Percentiles rank a stretch among this genome's conserved stretches.
These are phyloP conservation scores for Heterodera filipjevi DNA, from an alignment of 2,888 invertebrate species.

Conservation along the genomic window DNA sequence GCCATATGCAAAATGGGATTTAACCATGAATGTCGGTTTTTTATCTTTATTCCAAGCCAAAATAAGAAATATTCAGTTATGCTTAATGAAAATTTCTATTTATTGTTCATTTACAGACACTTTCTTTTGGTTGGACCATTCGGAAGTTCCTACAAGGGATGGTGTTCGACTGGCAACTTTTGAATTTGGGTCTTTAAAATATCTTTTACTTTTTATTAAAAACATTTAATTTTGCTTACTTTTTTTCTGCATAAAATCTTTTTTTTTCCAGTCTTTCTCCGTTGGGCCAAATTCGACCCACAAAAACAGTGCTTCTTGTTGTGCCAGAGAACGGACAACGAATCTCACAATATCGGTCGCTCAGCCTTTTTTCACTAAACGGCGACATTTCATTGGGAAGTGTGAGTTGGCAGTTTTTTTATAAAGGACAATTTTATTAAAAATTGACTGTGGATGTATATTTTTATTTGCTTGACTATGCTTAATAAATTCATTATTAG, in stretches of 20 bases:
- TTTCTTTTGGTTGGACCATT: slow-evolving; percentile 61
- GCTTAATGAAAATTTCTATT: too few species aligned
- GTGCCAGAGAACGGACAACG: slow-evolving; percentile 52
- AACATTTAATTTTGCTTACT: too few species aligned
- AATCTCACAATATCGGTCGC: slow-evolving; percentile 56
- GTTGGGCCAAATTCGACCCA: slow-evolving; percentile 15
- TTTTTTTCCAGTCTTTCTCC: slow-evolving; percentile 31
- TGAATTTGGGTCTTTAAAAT: slow-evolving; percentile 54
- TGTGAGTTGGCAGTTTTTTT: slow-evolving; percentile 27
- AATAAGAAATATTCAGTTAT: too few species aligned
- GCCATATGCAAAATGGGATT: too few species aligned
- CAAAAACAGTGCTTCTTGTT: slow-evolving; percentile 52
- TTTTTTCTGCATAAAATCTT: too few species aligned
- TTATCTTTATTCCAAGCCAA: too few species aligned
- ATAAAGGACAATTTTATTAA: slow-evolving; percentile 18
- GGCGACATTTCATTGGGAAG: slow-evolving; percentile 22
- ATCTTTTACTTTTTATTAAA: not conserved
- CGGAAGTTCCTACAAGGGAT: slow-evolving; percentile 50
- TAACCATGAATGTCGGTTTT: too few species aligned
- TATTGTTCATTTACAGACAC: slow-evolving; percentile 49
- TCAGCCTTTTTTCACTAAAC: slow-evolving; percentile 41
- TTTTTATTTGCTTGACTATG: not conserved
- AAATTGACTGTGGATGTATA: not conserved
- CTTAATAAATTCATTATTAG: too few species aligned
- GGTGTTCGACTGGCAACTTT: slow-evolving; percentile 58